phyloP scores from a whole-genome alignment of 2,888 invertebrate species.

The Lasioglossum zephyrum region DNA sequence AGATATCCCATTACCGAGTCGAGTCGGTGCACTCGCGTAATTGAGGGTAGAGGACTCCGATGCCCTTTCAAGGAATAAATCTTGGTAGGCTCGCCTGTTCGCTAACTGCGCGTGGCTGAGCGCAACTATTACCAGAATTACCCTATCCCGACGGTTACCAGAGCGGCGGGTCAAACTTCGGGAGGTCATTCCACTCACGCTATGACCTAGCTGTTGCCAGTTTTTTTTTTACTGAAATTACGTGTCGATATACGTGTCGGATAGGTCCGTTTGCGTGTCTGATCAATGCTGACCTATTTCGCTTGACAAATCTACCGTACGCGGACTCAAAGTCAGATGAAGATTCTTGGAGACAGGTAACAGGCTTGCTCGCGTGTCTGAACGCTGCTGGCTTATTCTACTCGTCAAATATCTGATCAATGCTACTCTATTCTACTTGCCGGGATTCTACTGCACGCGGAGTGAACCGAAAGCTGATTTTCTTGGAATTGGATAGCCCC shows the following conservation, averaged over 20 bases:
- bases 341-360: not conserved
- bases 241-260: not conserved
- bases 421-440: not conserved
- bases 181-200: not conserved
- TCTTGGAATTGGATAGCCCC: too few relatives aligned
- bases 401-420: not conserved
- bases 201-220: not conserved
- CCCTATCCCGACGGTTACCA: not conserved
- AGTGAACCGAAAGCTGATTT: not conserved
- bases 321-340: too few relatives aligned
- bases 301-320: not conserved
- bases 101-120: not conserved
- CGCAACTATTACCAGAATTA: not conserved
- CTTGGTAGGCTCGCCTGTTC: not conserved
- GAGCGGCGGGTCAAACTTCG: conserved; percentile 3
- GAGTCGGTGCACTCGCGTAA: conserved; percentile 5
- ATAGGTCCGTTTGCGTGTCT: not conserved
- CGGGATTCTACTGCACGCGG: not conserved
- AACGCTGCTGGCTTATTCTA: not conserved
- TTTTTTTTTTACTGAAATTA: not conserved
- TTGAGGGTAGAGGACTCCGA: not conserved
- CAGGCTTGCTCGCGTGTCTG: not conserved
- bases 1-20: not conserved
- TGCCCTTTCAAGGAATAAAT: conserved; percentile 9
- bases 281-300: not conserved